These are phyloP conservation scores for Heliangelus exortis DNA, from an alignment of 2,797 vertebrate species.

Conservation along the genomic window DNA sequence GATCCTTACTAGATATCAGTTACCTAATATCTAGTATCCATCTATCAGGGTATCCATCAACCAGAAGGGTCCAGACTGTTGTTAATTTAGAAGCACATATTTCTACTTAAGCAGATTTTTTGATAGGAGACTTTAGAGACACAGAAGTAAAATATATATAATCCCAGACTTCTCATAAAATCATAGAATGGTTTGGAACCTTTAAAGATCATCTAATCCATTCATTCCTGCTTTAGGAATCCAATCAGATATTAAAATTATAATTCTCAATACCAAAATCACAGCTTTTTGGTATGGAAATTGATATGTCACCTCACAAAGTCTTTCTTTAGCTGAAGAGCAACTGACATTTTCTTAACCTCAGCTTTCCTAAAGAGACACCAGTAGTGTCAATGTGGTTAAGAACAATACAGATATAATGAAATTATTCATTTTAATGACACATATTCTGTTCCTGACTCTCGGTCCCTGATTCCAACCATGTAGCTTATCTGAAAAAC, in stretches of 20 bases:
- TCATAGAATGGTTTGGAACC: not conserved
- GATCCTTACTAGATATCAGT: constrained; percentile 42
- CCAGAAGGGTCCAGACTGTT: not conserved
- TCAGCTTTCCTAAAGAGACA: not conserved
- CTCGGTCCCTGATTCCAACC: not conserved
- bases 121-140: not conserved
- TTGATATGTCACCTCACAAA: not conserved
- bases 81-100: not conserved
- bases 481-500: not conserved
- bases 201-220: not conserved
- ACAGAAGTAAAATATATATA: not conserved
- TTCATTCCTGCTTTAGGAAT: not conserved
- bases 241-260: not conserved
- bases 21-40: no score
- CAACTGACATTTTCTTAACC: not conserved
- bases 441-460: not conserved
- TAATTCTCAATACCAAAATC: not conserved
- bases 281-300: not conserved
- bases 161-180: not conserved
- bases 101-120: not conserved
- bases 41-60: not conserved
- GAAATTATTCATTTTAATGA: not conserved
- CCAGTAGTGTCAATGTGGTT: not conserved
- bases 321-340: not conserved
- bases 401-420: not conserved